Percentiles rank a stretch among this genome's conserved stretches.
Conservation (phyloP, 1,140 invertebrate genomes). For the Spodoptera frugiperda region DNA sequence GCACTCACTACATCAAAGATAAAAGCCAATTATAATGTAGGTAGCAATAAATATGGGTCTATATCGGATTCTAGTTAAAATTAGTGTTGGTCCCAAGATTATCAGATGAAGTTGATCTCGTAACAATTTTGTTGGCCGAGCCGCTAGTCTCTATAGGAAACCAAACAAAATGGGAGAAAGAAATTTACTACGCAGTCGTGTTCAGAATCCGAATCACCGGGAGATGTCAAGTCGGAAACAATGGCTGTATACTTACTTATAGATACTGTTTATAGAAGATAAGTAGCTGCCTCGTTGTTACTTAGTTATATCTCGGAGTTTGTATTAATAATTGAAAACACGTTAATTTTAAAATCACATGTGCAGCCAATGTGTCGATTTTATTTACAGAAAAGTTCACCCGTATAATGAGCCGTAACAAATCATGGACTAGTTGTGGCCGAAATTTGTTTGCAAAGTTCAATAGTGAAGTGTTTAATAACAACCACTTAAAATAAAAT, state of each 20-base stretch:
- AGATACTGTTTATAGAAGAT: not conserved
- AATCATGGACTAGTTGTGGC: too few species aligned
- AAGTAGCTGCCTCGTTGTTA: too few species aligned
- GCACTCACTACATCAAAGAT: not conserved
- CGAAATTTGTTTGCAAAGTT: too few species aligned
- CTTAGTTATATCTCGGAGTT: too few species aligned
- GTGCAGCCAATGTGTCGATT: too few species aligned
- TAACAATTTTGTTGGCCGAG: conserved; percentile 14
- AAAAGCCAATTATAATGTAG: not conserved
- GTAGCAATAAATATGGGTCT: not conserved
- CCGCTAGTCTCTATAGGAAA: conserved; percentile 35
- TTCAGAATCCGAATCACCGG: conserved; percentile 25
- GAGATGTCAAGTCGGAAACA: conserved; percentile 35
- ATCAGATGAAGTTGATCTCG: conserved; percentile 34
- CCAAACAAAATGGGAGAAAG: conserved; percentile 44
- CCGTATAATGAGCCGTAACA: too few species aligned
- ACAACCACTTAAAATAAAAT: not conserved
- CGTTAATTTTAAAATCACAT: too few species aligned
- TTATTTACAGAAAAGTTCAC: too few species aligned
- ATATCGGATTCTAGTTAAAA: conserved; percentile 7
- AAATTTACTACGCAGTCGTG: conserved; percentile 38
- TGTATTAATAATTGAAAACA: too few species aligned
- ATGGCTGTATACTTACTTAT: conserved; percentile 12
- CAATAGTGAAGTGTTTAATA: not conserved
- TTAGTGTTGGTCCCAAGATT: conserved; percentile 16